Percentiles rank a stretch among this genome's conserved stretches.
Conservation (phyloP, 2,888 invertebrate genomes). For the Callyntrura sp. region DNA sequence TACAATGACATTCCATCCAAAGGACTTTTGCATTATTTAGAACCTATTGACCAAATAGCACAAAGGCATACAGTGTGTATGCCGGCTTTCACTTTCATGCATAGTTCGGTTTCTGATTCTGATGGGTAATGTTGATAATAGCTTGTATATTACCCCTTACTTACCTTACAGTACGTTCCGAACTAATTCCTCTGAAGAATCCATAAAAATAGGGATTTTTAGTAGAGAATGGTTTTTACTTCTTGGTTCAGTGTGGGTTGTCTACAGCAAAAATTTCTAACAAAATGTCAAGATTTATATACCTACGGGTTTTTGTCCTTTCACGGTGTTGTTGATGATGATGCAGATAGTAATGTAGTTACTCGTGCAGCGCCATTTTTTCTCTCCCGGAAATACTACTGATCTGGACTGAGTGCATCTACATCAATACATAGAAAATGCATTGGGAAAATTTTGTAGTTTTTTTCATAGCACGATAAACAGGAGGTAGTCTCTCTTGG, state of each 20-base stretch:
- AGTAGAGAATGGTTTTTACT: constrained; percentile 20
- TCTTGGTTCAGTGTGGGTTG: not conserved
- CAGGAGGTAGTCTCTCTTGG: too few relatives aligned
- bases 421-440: too few relatives aligned
- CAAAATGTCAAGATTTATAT: not conserved
- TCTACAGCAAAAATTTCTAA: not conserved
- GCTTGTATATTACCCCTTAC: constrained; percentile 8
- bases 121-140: constrained; percentile 49
- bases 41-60: not conserved
- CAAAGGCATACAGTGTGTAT: too few relatives aligned
- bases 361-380: constrained; percentile 12
- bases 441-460: not conserved
- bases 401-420: constrained; percentile 1
- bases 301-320: not conserved
- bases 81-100: not conserved
- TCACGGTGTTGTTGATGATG: not conserved
- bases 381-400: not conserved
- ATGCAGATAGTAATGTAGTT: constrained; percentile 24
- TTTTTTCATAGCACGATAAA: not conserved
- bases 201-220: constrained; percentile 19
- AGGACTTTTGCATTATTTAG: constrained; percentile 4
- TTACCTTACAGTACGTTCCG: not conserved
- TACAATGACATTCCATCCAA: constrained; percentile 8
- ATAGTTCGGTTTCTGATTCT: not conserved
- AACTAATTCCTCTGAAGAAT: not conserved